Base-by-base conservation (phyloP, 2,797 vertebrate genomes). In the Pseudomugil gertrudae region DNA sequence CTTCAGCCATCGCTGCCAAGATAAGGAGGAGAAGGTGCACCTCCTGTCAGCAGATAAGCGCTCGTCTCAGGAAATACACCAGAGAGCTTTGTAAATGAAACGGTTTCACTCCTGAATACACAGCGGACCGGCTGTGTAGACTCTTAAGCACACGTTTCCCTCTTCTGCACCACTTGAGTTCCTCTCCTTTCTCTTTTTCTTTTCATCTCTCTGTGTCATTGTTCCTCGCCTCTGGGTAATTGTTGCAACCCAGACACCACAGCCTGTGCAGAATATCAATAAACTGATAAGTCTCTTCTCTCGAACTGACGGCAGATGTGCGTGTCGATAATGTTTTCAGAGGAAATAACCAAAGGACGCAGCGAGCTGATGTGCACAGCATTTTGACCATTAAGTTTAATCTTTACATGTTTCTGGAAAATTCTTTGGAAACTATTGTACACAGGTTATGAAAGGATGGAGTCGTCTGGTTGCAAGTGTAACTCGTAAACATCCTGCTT, bases 251-350 rank as follows among this genome's bases (percentile, higher is more conserved):
- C 73, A 61, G 83, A 81, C 84, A 13, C 48, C 64, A 69, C 74
- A 67, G 51, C 79, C 81, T 81, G 79, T 56, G 72, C 79, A 78
- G 83, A 84, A 87, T 83, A 82, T 72, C 80, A 84, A 63, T 72
- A 19, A 45, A 13, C 58, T 52, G 53, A 74, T 71, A 67, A 73
- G 62, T 62, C 48, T 66, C 62, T n/a, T 65, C 74, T 75, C 75
- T 2, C 63, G 70, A 79, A 72, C 50, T 57, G 69, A 72, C 66
- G 65, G 59, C 58, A 61, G 79, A 85, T 83, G 24, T 17, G 58
- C 60, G 58, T 36, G 33, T 10, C 53, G 86, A 86, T 81, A 72
- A 57, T 19, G 64, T 24, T 23, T 57, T 23, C 24, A 32, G 36
- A 45, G 62, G 36, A 63, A 76, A 76, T 64, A 45, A 67, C 24